Base-by-base conservation (phyloP, 2,113 vertebrate species). In the Bagarius yarrelli region DNA sequence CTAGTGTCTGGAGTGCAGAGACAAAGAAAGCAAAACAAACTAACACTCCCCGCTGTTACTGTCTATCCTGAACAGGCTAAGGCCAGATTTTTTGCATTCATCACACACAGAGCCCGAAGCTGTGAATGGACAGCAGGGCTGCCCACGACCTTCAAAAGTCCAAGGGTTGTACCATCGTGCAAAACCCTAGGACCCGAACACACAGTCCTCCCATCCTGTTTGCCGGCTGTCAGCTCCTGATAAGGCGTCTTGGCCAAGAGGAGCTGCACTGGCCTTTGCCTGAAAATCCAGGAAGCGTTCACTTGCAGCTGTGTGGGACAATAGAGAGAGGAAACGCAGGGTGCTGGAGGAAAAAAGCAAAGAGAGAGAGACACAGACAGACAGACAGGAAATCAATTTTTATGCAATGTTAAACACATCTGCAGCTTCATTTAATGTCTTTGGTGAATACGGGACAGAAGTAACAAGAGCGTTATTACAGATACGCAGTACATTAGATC, bases 161-260 rank as follows among this genome's bases (percentile, higher is more conserved):
- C 34, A 83, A 36, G 23, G 78, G 79, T 34, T 52, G 47, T 75
- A 86, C 80, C 81, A 83, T 69, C 70, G 59, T 76, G 75, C 80
- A 74, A 69, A 71, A 47, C 21, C 70, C 67, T 30, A 53, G 69
- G 5, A 32, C 34, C 23, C 1, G 5, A 25, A 63, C 18, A 21
- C 36, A 50, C 66, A 52, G 23, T 80, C 78, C 76, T 78, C 82
- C 86, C 88, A 89, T 93, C 91, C 91, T 90, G 91, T 89, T 86
- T 89, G 87, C 88, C 84, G 84, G 80, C 92, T 93, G 92, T 86
- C 83, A 86, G 84, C 69, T 83, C 55, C 81, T 91, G 93, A 93
- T 93, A 92, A 92, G 89, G 87, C 82, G 82, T 88, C 89, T 90
- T 91, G 90, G 89, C 90, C 89, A 83, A 61, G 86, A 86, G 85